Conservation (phyloP, 2,888 invertebrate species). For the Athrips mouffetella region DNA sequence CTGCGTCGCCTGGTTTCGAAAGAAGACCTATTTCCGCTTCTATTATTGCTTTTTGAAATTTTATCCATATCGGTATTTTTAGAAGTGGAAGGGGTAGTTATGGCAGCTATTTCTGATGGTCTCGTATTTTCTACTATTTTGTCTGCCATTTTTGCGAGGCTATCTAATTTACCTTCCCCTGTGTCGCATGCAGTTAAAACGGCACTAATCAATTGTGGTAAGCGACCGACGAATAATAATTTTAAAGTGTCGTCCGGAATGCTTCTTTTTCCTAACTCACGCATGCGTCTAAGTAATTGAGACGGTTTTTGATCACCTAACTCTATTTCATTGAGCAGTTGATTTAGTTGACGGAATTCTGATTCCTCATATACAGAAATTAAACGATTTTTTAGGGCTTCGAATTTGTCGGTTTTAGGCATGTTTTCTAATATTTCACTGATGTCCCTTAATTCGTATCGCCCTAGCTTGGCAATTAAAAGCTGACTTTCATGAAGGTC, state of each 20-base stretch:
- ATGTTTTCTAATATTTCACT: neutral
- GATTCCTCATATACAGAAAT: neutral
- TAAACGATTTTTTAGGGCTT: neutral
- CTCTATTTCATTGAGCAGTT: neutral
- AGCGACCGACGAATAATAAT: neutral
- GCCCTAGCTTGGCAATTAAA: neutral
- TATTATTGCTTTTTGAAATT: neutral
- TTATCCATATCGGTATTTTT: too few species aligned
- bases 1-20: neutral
- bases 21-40: too few species aligned
- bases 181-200: neutral
- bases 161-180: neutral
- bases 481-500: neutral
- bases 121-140: neutral
- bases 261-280: too few species aligned
- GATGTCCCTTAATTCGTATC: neutral
- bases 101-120: neutral
- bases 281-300: neutral
- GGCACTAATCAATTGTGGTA: neutral
- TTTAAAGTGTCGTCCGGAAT: neutral
- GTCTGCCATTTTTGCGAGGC: neutral
- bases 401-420: neutral
- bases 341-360: neutral
- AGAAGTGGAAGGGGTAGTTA: neutral
- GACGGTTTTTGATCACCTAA: neutral